Evolutionary conservation across 2,888 invertebrate genomes (phyloP).

Genomic region (Heterodera filipjevi): DNA sequence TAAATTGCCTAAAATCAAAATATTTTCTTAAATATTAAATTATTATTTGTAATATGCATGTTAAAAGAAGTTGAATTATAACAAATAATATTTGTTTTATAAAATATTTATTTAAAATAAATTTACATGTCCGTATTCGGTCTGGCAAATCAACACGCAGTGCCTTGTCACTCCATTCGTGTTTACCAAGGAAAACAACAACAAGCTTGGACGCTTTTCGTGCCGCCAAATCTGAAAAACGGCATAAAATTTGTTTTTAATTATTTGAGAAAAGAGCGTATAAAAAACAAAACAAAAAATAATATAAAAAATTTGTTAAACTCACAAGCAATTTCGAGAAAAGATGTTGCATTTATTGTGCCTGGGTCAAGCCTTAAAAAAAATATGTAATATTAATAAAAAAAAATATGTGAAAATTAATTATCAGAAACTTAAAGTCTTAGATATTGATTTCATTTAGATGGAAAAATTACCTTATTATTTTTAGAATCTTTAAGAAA

Average conservation of each 20-base stretch:
- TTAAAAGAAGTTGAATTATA: no score
- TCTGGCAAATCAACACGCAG: slow-evolving; percentile 62
- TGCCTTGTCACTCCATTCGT: slow-evolving; percentile 63
- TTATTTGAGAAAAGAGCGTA: not conserved
- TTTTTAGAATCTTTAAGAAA: no score
- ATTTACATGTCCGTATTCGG: slow-evolving; percentile 55
- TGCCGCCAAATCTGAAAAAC: slow-evolving; percentile 53
- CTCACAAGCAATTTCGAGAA: slow-evolving; percentile 61
- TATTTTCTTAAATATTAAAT: not conserved
- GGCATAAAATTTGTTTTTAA: not conserved
- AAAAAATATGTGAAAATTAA: no score
- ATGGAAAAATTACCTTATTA: no score
- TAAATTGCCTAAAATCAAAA: slow-evolving; percentile 40
- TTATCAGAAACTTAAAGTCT: no score
- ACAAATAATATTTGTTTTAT: no score
- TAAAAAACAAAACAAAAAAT: not conserved
- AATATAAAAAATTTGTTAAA: not conserved
- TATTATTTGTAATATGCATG: no score
- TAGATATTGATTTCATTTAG: no score
- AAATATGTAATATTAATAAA: not conserved
- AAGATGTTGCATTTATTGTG: slow-evolving; percentile 64
- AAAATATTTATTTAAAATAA: no score
- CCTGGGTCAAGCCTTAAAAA: slow-evolving; percentile 52
- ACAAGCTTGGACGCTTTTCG: slow-evolving; percentile 56
- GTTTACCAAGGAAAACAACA: slow-evolving; percentile 53